Evolutionary conservation across 2,888 invertebrate species (phyloP), one percentile per base, ranked within the genome.

Genomic region (Cryptocephalus moraei): DNA sequence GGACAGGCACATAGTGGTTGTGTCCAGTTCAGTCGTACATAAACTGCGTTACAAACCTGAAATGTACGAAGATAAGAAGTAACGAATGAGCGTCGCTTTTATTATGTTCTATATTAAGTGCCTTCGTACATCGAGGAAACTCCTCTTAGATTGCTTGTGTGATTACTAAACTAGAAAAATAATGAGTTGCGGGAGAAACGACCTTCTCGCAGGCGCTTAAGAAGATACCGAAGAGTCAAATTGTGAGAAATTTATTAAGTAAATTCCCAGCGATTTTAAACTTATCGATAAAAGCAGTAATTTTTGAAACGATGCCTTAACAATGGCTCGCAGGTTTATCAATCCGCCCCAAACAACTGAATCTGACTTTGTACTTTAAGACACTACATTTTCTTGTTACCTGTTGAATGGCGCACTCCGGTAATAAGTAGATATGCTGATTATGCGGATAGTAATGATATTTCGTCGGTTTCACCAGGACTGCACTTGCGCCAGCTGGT

Each of bases 381-480:
- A 36, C 36, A 12, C n/a, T 36, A 36, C n/a, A 36, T 36, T 36
- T 22, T 22, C n/a, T n/a, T 6, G 59, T 60, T 66, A 82, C 88
- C 78, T 93, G 92, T 73, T 93, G 92, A 62, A 92, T 89, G 56
- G 92, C 92, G 73, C 93, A 93, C 73, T 92, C 92, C 53, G 92
- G 92, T 60, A 93, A 76, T 63, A 91, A 75, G 73, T 91, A 91
- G 65, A 91, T 87, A 73, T 91, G 91, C 72, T 91, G 91, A 73
- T 91, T 91, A 74, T 91, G 91, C 32, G 91, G 91, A 71, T 91
- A 91, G 74, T 91, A 91, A 71, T 92, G 91, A 73, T 92, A 91
- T 74, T 91, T 91, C 54, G 91, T 91, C 31, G 91, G 91, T 68
- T 91, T 91, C 43, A 86, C 85, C 55, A 86, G 73, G 41, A 80